Percentiles rank a stretch among this genome's conserved stretches.
Evolutionary conservation across 2,888 invertebrate genomes (phyloP).

Genomic region (Limnephilus marmoratus): DNA sequence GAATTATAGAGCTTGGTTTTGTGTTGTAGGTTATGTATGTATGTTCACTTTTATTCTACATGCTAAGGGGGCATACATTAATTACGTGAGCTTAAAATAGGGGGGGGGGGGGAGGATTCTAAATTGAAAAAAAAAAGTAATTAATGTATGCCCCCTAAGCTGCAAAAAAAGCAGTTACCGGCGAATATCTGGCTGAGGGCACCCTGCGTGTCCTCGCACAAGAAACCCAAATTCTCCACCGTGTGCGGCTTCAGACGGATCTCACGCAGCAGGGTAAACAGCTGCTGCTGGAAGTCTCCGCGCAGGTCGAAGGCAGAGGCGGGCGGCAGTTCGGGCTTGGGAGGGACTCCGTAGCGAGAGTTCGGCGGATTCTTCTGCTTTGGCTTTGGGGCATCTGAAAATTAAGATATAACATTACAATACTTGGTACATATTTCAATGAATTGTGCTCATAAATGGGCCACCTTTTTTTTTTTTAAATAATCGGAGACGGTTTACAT

Average conservation of each 20-base stretch:
- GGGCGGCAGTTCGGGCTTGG: conserved; percentile 8
- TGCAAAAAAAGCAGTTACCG: not conserved
- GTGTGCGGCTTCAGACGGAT: conserved; percentile 10
- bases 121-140: too few species aligned
- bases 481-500: too few species aligned
- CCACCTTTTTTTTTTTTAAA: too few species aligned
- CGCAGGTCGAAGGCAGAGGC: not conserved
- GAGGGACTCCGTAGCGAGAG: not conserved
- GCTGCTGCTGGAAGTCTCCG: conserved; percentile 25
- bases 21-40: too few species aligned
- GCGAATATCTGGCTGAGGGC: not conserved
- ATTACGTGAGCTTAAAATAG: too few species aligned
- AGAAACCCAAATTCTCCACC: not conserved
- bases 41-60: too few species aligned
- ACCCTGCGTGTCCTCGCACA: conserved; percentile 4
- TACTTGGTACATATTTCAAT: not conserved
- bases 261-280: not conserved
- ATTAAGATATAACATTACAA: not conserved
- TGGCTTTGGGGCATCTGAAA: not conserved
- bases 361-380: not conserved
- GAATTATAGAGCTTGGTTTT: too few species aligned
- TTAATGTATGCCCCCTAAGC: not conserved
- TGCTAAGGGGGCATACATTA: too few species aligned
- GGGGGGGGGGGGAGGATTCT: too few species aligned
- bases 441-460: too few species aligned